Base-by-base conservation (phyloP, 2,888 invertebrate species). In the Drosophila prolongata region DNA sequence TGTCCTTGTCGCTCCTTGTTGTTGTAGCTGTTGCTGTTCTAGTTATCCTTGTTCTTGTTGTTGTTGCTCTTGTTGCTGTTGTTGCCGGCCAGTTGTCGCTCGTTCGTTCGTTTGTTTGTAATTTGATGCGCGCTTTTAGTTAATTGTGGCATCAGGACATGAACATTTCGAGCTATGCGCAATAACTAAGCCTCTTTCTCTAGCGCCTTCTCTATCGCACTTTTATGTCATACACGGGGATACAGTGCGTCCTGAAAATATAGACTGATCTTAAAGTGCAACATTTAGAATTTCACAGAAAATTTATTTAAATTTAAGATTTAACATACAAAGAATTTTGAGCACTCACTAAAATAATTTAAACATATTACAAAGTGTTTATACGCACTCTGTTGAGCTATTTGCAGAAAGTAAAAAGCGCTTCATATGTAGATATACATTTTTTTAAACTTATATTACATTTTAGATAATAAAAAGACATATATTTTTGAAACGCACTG, bases 111-210 rank as follows among this genome's bases (percentile, higher is more conserved):
- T 79, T 80, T 77, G 81, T 81, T 83, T 81, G 84, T 87, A 87
- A 87, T 87, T 81, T 87, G 87, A 85, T 87, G 85, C 87, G 87
- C 87, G 85, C 87, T 81, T 87, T 85, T 85, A 85, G 85, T 85
- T 85, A 85, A 85, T 85, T 85, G 85, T 85, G 87, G 84, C 85
- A 84, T 81, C 84, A 85, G 80, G 80, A 85, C 87, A 87, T 86
- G 80, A 79, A 68, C 73, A 80, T 64, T 56, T 54, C 76, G 77
- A 76, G 69, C 83, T 62, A 73, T 76, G 80, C 68, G 74, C 86
- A 73, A 77, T 82, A 85, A 85, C 78, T 85, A 86, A 82, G 68
- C 82, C 76, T 69, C 79, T 62, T 61, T 72, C 8, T 16, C 49
- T 6, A 10, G 47, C 14, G 47, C 30, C 47, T 8, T 14, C 64